A percentile compares a stretch with the other conserved stretches of the same genome.
phyloP scores from a whole-genome alignment of 2,113 vertebrate genomes.

The Phoxinus phoxinus region DNA sequence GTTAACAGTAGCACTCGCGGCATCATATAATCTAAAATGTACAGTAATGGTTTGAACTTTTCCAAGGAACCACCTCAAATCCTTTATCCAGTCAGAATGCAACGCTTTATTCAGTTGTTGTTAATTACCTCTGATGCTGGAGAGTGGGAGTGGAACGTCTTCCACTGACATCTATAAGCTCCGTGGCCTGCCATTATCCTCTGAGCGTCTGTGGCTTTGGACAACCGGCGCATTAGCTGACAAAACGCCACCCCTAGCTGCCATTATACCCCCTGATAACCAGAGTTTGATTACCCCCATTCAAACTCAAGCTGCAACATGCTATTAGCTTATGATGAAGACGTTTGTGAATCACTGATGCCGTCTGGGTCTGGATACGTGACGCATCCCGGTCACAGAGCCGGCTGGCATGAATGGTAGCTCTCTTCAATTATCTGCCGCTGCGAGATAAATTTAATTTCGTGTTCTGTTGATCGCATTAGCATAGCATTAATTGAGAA shows the following conservation, averaged over 20 bases:
- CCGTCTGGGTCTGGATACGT: conserved; percentile 13
- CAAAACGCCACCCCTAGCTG: conserved; percentile 19
- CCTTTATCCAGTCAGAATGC: neutral
- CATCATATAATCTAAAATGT: neutral
- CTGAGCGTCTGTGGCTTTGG: conserved; percentile 18
- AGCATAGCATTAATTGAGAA: neutral
- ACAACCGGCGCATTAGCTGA: conserved; percentile 10
- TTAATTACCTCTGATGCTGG: conserved; percentile 10
- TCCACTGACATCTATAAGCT: conserved; percentile 16
- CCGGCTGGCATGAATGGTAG: neutral
- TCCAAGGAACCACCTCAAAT: neutral
- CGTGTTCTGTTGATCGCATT: neutral
- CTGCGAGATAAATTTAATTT: conserved; percentile 25
- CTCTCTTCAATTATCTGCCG: neutral
- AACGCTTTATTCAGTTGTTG: conserved; percentile 14
- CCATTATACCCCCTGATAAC: conserved; percentile 42
- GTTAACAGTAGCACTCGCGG: neutral
- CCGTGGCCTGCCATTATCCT: conserved; percentile 34
- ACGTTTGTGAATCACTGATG: conserved; percentile 16
- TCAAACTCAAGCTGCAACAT: conserved; percentile 45
- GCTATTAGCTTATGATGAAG: conserved; percentile 33
- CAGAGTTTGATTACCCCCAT: conserved; percentile 51
- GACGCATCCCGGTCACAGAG: conserved; percentile 16
- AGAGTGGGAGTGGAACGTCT: neutral
- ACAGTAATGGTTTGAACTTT: neutral